A percentile compares a stretch with the other conserved stretches of the same genome.
phyloP scores from a whole-genome alignment of 2,888 invertebrate species.

The Agrochola lota region DNA sequence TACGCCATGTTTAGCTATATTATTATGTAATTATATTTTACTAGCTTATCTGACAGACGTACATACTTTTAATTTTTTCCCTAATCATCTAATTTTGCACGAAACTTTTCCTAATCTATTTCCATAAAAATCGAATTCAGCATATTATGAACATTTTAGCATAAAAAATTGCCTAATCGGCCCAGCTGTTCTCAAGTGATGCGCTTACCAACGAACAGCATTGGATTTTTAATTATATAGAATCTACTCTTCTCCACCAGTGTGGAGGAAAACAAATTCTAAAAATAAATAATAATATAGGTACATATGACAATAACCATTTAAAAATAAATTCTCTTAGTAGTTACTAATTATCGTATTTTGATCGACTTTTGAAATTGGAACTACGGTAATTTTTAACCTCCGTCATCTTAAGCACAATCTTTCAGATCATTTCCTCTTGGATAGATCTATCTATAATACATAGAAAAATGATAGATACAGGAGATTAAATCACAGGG shows the following conservation, averaged over 20 bases:
- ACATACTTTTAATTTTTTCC: too few relatives aligned
- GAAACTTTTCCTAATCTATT: too few relatives aligned
- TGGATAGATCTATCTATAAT: neutral
- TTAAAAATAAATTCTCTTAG: neutral
- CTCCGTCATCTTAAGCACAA: too few relatives aligned
- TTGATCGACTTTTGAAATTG: too few relatives aligned
- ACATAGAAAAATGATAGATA: neutral
- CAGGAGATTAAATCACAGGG: fast-evolving
- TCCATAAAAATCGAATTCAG: too few relatives aligned
- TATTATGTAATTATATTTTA: neutral
- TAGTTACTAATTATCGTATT: neutral
- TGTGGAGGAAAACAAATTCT: neutral
- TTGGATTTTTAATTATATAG: too few relatives aligned
- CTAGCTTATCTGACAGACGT: neutral
- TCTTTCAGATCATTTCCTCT: neutral
- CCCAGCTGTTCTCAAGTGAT: too few relatives aligned
- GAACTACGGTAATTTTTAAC: neutral
- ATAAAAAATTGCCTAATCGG: too few relatives aligned
- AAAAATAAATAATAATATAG: neutral
- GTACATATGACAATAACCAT: neutral
- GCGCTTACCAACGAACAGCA: too few relatives aligned
- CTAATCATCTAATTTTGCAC: too few relatives aligned
- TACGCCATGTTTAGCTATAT: too few relatives aligned
- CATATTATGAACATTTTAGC: too few relatives aligned
- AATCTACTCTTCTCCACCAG: neutral